Percentiles rank a stretch among this genome's conserved stretches.
Evolutionary conservation across 2,797 vertebrate genomes (phyloP).

Genomic region (Sebastes wilsoni): DNA sequence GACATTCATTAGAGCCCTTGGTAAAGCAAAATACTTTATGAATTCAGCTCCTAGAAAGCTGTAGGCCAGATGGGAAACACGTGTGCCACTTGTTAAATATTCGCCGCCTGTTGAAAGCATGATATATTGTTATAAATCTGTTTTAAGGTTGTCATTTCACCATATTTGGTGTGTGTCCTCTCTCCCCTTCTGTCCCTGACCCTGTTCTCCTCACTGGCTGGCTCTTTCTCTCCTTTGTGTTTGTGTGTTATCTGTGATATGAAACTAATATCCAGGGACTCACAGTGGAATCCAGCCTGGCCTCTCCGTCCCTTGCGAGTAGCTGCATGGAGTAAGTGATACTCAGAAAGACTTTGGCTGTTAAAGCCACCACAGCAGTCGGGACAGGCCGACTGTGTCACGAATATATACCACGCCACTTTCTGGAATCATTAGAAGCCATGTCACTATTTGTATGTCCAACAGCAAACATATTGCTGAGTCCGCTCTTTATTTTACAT

Average conservation of each 20-base stretch:
- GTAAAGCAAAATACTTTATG: background rate
- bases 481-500: background rate
- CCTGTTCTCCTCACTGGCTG: constrained; percentile 41
- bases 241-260: constrained; percentile 75
- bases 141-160: constrained; percentile 16
- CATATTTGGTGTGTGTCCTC: constrained; percentile 17
- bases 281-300: constrained; percentile 70
- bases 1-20: background rate
- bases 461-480: constrained; percentile 19
- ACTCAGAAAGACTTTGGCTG: constrained; percentile 69
- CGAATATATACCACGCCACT: constrained; percentile 58
- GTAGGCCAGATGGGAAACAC: background rate
- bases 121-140: background rate
- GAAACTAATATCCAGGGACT: constrained; percentile 79
- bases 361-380: constrained; percentile 67
- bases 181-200: constrained; percentile 38
- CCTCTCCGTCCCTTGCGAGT: constrained; percentile 61
- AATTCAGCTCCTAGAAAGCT: background rate
- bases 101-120: background rate
- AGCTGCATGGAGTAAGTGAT: constrained; percentile 72
- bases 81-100: background rate
- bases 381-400: constrained; percentile 59
- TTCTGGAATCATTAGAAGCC: constrained; percentile 44
- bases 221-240: constrained; percentile 62
- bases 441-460: constrained; percentile 15